Conservation (phyloP, 92 coral and sea anemone genomes). For the Micromussa lordhowensis region DNA sequence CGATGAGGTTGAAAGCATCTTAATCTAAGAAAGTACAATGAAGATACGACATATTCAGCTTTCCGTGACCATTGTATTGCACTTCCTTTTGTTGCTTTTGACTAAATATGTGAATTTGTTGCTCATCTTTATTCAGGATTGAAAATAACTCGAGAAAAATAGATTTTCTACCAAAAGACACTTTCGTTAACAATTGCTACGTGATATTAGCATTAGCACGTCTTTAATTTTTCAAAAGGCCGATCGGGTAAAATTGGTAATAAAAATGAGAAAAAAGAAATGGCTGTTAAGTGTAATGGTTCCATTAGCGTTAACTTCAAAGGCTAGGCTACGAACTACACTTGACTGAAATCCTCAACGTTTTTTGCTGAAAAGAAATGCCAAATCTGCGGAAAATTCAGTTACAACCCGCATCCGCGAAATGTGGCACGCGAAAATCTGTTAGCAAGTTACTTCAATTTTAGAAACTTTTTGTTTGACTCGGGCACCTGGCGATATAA, state of each 20-base stretch:
- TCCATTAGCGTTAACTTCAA: neutral
- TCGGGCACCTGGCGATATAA: too few species aligned
- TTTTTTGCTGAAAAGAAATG: too few species aligned
- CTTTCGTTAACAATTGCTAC: neutral
- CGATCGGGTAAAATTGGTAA: neutral
- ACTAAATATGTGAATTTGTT: neutral
- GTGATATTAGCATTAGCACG: neutral
- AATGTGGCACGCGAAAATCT: too few species aligned
- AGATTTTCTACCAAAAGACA: neutral
- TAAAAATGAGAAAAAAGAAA: neutral
- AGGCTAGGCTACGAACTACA: neutral
- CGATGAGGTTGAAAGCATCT: neutral
- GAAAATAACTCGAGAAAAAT: neutral
- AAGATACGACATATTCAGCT: neutral
- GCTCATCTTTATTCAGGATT: neutral
- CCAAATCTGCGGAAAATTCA: too few species aligned
- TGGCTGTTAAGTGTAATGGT: too few species aligned
- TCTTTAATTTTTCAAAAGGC: neutral
- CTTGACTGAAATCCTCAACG: too few species aligned
- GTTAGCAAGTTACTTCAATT: too few species aligned
- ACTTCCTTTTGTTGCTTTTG: neutral
- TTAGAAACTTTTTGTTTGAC: too few species aligned
- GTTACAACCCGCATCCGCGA: too few species aligned
- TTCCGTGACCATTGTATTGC: neutral
- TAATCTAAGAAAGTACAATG: neutral